Percentiles rank a stretch among this genome's conserved stretches.
These are phyloP conservation scores for Turritopsis dohrnii DNA, from an alignment of 30 jellyfish, hydroid and myxozoan genomes.

Conservation along the genomic window DNA sequence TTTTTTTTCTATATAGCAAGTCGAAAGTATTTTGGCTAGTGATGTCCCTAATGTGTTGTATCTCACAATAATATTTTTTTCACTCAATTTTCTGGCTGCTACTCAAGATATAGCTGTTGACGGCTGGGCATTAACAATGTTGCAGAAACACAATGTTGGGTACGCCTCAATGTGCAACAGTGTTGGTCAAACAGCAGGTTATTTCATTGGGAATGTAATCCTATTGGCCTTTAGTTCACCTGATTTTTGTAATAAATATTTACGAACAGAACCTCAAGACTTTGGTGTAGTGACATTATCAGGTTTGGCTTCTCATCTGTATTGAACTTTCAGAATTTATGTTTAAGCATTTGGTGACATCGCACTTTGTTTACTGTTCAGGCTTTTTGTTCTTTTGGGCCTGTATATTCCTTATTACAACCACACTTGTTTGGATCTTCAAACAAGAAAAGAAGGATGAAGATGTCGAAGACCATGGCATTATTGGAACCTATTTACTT, in stretches of 20 bases:
- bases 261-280: conserved; percentile 57
- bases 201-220: conserved; percentile 89
- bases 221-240: conserved; percentile 85
- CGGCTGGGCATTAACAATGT: conserved; percentile 99
- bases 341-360: neutral
- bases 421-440: conserved; percentile 79
- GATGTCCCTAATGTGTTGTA: conserved; percentile 77
- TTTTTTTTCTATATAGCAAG: conserved; percentile 37
- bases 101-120: conserved; percentile 99
- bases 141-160: conserved; percentile 62
- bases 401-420: conserved; percentile 59
- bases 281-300: conserved; percentile 69
- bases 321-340: neutral
- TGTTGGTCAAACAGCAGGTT: conserved; percentile 99
- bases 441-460: conserved; percentile 54
- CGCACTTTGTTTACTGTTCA: conserved; percentile 5
- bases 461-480: conserved; percentile 59
- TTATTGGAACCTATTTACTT: conserved; percentile 61
- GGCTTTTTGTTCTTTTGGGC: conserved; percentile 96
- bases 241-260: conserved; percentile 66
- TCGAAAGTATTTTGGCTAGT: conserved; percentile 48
- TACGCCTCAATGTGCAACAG: conserved; percentile 98
- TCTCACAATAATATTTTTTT: conserved; percentile 67
- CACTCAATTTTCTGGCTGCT: conserved; percentile 91
- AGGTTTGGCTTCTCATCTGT: conserved; percentile 10